Conservation (phyloP, 2,888 invertebrate genomes). For the Maniola hyperantus region DNA sequence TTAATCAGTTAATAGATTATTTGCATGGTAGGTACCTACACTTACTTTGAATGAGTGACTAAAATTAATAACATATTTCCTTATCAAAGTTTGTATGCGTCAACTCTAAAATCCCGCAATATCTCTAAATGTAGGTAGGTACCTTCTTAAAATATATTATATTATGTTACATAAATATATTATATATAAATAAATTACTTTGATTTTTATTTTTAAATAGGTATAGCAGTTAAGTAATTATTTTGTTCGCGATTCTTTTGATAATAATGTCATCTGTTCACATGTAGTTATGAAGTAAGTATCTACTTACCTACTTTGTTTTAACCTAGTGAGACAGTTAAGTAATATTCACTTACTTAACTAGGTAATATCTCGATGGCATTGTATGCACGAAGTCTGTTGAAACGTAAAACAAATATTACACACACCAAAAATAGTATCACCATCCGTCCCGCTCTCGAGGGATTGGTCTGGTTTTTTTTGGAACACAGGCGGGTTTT, state of each 20-base stretch:
- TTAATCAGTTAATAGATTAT: too few relatives aligned
- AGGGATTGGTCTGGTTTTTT: constrained; percentile 3
- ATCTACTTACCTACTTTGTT: not conserved
- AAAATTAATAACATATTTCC: not conserved
- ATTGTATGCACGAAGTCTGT: not conserved
- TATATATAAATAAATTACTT: too few relatives aligned
- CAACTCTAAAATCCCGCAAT: not conserved
- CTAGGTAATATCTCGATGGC: not conserved
- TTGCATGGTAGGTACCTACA: too few relatives aligned
- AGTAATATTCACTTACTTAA: not conserved
- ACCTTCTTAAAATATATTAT: too few relatives aligned
- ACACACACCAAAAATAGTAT: not conserved
- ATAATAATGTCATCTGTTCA: too few relatives aligned
- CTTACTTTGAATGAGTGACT: constrained; percentile 4
- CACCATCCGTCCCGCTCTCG: constrained; percentile 4
- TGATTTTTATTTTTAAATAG: too few relatives aligned
- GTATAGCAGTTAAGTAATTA: too few relatives aligned
- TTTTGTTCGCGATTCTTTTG: too few relatives aligned
- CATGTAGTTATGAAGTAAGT: too few relatives aligned
- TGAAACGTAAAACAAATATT: not conserved
- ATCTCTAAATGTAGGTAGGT: too few relatives aligned
- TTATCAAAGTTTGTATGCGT: not conserved
- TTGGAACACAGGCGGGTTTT: not conserved
- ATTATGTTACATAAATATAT: too few relatives aligned
- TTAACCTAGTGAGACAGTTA: not conserved